A percentile compares a stretch with the other conserved stretches of the same genome.
Conservation (phyloP, 2,888 invertebrate genomes). For the Campoplex capitator region DNA sequence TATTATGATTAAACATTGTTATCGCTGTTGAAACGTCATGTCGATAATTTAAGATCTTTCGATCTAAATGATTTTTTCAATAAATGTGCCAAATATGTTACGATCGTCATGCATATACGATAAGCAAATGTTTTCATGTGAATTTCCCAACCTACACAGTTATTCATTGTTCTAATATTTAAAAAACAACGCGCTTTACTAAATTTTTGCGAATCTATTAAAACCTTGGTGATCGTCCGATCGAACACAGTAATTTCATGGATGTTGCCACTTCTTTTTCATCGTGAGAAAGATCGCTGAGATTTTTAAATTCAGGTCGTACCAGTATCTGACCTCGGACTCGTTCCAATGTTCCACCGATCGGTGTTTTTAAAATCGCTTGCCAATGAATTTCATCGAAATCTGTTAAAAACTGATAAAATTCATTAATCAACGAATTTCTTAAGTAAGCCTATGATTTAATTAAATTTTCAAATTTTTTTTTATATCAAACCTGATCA, state of each 20-base stretch:
- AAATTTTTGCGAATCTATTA: not conserved
- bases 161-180: not conserved
- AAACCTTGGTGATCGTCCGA: constrained; percentile 55
- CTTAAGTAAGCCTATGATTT: not conserved
- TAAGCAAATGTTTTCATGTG: constrained; percentile 25
- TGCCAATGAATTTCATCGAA: constrained; percentile 86
- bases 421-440: not conserved
- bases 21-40: constrained; percentile 12
- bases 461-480: not conserved
- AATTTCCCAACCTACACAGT: not conserved
- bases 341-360: constrained; percentile 85
- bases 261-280: constrained; percentile 78
- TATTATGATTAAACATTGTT: constrained; percentile 4
- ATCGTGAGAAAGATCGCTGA: constrained; percentile 76
- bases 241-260: constrained; percentile 78
- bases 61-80: constrained; percentile 59
- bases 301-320: constrained; percentile 85
- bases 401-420: constrained; percentile 84
- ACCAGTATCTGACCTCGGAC: constrained; percentile 85
- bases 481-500: constrained; percentile 88
- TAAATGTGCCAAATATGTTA: constrained; percentile 75
- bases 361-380: constrained; percentile 84
- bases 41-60: constrained; percentile 18
- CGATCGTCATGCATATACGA: constrained; percentile 65
- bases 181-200: not conserved